Conservation (phyloP, 2,797 vertebrate species). For the Clangula hyemalis region DNA sequence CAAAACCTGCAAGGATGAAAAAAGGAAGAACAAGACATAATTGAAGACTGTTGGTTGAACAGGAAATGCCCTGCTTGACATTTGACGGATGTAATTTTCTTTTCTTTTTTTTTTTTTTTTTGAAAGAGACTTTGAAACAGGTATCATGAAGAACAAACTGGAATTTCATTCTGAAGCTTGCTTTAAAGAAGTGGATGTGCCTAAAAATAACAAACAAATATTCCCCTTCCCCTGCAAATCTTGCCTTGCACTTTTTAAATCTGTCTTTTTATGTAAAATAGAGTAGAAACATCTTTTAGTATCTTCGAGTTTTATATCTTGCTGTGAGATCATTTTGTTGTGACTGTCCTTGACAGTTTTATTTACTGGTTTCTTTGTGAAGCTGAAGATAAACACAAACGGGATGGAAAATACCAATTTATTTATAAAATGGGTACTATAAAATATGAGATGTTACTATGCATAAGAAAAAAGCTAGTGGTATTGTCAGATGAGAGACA, state of each 20-base stretch:
- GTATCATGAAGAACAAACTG: conserved; percentile 82
- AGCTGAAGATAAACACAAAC: conserved; percentile 80
- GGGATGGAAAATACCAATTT: conserved; percentile 78
- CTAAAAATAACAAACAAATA: conserved; percentile 77
- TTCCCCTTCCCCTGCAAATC: conserved; percentile 74
- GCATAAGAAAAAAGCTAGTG: conserved; percentile 71
- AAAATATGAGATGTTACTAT: conserved; percentile 77
- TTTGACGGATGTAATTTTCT: conserved; percentile 71
- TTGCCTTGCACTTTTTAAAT: conserved; percentile 87
- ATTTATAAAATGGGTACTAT: conserved; percentile 84
- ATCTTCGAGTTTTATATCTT: conserved; percentile 85
- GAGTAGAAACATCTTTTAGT: conserved; percentile 80
- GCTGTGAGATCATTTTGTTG: conserved; percentile 82
- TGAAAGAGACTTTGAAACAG: conserved; percentile 79
- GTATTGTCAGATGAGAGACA: conserved; percentile 67
- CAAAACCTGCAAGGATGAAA: conserved; percentile 96
- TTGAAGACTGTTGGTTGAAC: conserved; percentile 73
- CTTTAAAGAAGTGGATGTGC: conserved; percentile 84
- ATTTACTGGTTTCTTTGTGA: conserved; percentile 87
- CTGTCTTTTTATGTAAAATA: conserved; percentile 91
- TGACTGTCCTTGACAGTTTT: conserved; percentile 82
- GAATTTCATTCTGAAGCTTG: conserved; percentile 81
- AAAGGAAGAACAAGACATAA: conserved; percentile 92
- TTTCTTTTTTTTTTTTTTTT: conserved; percentile 2
- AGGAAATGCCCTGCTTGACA: conserved; percentile 53